phyloP scores from a whole-genome alignment of 2,888 invertebrate species.

The Drosophila pullipes region DNA sequence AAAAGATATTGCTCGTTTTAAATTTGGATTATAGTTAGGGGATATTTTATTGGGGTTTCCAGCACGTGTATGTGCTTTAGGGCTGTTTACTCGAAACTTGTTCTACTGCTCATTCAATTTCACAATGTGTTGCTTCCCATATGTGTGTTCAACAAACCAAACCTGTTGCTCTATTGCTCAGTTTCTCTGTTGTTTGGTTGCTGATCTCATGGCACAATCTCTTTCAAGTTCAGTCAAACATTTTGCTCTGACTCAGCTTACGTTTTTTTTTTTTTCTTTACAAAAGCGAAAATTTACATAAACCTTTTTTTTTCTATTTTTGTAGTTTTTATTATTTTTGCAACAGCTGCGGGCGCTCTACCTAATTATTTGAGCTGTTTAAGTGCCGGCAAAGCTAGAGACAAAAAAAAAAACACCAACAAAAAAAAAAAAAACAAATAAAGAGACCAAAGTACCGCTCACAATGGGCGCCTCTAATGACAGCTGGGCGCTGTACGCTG shows the following conservation, averaged over 20 bases:
- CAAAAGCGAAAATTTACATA: slow-evolving; percentile 54
- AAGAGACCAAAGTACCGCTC: slow-evolving; percentile 30
- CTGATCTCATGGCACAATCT: slow-evolving; percentile 61
- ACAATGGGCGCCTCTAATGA: slow-evolving; percentile 63
- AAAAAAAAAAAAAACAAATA: slow-evolving; percentile 15
- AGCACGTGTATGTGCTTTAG: background rate
- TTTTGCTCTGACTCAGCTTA: slow-evolving; percentile 52
- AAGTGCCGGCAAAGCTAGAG: slow-evolving; percentile 49
- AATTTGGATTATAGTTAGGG: background rate
- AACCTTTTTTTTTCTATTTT: slow-evolving; percentile 29
- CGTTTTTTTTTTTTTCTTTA: slow-evolving; percentile 10
- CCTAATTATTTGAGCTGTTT: slow-evolving; percentile 75
- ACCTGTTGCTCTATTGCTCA: slow-evolving; percentile 58
- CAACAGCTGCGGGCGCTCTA: slow-evolving; percentile 37
- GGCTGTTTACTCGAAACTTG: background rate
- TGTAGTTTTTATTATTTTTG: slow-evolving; percentile 15
- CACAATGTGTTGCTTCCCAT: slow-evolving; percentile 9
- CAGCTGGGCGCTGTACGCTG: slow-evolving; percentile 31
- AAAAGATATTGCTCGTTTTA: background rate
- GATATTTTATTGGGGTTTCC: background rate
- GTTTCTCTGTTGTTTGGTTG: slow-evolving; percentile 30
- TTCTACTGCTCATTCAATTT: slow-evolving; percentile 17
- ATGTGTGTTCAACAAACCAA: slow-evolving; percentile 19
- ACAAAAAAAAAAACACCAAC: slow-evolving; percentile 20
- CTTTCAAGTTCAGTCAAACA: slow-evolving; percentile 44